Percentiles rank a stretch among this genome's conserved stretches.
These are phyloP conservation scores for Paratrypauchen microcephalus DNA, from an alignment of 2,797 vertebrate species.

Conservation along the genomic window DNA sequence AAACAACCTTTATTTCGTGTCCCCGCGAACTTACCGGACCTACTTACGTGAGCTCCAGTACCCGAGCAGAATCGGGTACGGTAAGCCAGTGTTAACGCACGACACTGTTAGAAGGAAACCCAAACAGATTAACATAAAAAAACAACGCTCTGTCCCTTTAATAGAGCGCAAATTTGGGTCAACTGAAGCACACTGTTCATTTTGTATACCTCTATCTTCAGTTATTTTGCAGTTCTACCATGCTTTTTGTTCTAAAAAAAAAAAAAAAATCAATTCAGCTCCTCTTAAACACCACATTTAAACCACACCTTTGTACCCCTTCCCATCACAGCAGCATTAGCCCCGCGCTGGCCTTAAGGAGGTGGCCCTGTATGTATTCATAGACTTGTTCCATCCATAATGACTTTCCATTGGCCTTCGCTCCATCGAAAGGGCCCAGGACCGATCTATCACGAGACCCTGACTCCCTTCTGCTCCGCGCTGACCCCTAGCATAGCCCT, in stretches of 20 bases:
- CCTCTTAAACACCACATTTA: not conserved
- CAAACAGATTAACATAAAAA: too few species aligned
- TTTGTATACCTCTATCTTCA: not conserved
- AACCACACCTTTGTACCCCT: not conserved
- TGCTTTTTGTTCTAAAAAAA: not conserved
- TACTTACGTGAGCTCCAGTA: too few species aligned
- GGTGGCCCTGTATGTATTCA: slow-evolving; percentile 74
- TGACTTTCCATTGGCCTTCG: slow-evolving; percentile 62
- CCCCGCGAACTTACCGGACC: too few species aligned
- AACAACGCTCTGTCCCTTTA: too few species aligned
- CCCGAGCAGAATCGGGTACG: too few species aligned
- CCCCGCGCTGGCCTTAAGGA: slow-evolving; percentile 68
- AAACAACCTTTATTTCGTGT: too few species aligned
- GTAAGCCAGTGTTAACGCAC: too few species aligned
- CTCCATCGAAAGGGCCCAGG: slow-evolving; percentile 75
- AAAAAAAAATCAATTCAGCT: not conserved
- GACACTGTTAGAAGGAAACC: too few species aligned
- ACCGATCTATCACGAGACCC: slow-evolving; percentile 82
- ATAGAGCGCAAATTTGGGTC: not conserved
- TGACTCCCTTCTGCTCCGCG: slow-evolving; percentile 11
- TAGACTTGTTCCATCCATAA: slow-evolving; percentile 63
- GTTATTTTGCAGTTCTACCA: not conserved
- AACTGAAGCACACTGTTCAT: slow-evolving; percentile 22
- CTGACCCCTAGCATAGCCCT: slow-evolving; percentile 57
- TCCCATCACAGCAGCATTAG: slow-evolving; percentile 35